These are phyloP conservation scores for Haplochromis burtoni DNA, from an alignment of 2,113 vertebrate species.

Conservation along the genomic window DNA sequence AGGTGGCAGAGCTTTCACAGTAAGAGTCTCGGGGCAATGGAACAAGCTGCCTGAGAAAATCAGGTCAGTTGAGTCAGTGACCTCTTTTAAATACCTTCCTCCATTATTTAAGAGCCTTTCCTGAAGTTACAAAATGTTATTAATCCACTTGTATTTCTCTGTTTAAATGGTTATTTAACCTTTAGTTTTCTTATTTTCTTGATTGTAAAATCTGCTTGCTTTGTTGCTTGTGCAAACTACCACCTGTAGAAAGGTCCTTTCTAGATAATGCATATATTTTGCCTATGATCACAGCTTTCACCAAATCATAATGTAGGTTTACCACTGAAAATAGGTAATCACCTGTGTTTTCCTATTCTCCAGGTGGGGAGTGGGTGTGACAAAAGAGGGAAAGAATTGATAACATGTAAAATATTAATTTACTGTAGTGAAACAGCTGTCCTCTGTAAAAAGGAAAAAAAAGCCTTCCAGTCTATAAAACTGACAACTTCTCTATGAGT, in stretches of 20 bases:
- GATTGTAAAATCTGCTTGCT: not conserved
- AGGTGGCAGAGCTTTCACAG: not conserved
- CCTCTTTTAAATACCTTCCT: not conserved
- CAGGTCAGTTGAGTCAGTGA: not conserved
- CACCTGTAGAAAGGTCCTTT: not conserved
- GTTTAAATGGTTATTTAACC: not conserved
- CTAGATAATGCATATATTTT: not conserved
- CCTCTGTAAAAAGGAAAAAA: not conserved
- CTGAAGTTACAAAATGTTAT: not conserved
- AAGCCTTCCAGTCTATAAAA: not conserved
- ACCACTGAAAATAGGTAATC: conserved; percentile 43
- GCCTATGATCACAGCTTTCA: conserved; percentile 37
- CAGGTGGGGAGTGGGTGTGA: conserved; percentile 12
- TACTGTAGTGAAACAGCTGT: not conserved
- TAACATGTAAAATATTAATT: conserved; percentile 16
- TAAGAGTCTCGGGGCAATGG: not conserved
- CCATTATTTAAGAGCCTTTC: not conserved
- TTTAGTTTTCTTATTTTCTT: not conserved
- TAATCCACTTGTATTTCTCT: not conserved
- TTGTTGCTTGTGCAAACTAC: not conserved
- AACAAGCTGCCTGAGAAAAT: not conserved
- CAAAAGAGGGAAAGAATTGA: conserved; percentile 42
- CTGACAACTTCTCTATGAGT: not conserved
- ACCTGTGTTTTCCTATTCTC: conserved; percentile 45
- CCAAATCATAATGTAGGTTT: conserved; percentile 5